Base-by-base conservation (phyloP, 2,797 vertebrate species). In the Brotula barbata region DNA sequence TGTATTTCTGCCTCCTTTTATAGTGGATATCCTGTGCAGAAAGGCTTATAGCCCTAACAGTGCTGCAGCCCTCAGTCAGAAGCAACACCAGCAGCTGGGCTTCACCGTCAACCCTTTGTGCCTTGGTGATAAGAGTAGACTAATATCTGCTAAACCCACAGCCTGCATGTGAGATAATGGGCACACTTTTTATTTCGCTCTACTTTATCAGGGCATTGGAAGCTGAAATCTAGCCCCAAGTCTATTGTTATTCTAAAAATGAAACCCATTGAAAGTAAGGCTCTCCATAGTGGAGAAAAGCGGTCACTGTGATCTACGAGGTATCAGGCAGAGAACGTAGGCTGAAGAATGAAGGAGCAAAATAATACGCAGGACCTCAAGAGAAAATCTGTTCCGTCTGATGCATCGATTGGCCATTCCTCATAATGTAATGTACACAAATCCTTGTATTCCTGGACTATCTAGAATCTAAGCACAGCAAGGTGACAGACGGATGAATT, bases 241-340 rank as follows among this genome's bases (percentile, higher is more conserved):
- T 39, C 53, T 45, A 72, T 78, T 73, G 71, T 80, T 85, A 71
- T 84, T 68, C 68, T 68, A 48, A 62, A 62, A 79, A 73, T 67
- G 46, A 78, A 70, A 62, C 22, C 41, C n/a, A 57, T 40, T 73
- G 42, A 77, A 60, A 52, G 33, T 63, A 51, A 46, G 61, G 47
- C 51, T 41, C 23, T 36, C 45, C 72, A 79, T 45, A 42, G 46
- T 37, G 23, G 22, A 67, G 63, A 42, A 61, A 70, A 50, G 42
- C 52, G 42, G 45, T 55, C 52, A 33, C 54, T 52, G 54, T 80
- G 76, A 85, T 83, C 45, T 75, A 76, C 11, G 63, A 73, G 54
- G 57, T 15, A 41, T 45, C 64, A 47, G 40, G 21, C 64, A 4
- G 28, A 11, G 34, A 62, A 5, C 42, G 2, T 50, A 56, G 19